Percentiles rank a stretch among this genome's conserved stretches.
These are phyloP conservation scores for Motacilla alba DNA, from an alignment of 2,113 vertebrate species.

Conservation along the genomic window DNA sequence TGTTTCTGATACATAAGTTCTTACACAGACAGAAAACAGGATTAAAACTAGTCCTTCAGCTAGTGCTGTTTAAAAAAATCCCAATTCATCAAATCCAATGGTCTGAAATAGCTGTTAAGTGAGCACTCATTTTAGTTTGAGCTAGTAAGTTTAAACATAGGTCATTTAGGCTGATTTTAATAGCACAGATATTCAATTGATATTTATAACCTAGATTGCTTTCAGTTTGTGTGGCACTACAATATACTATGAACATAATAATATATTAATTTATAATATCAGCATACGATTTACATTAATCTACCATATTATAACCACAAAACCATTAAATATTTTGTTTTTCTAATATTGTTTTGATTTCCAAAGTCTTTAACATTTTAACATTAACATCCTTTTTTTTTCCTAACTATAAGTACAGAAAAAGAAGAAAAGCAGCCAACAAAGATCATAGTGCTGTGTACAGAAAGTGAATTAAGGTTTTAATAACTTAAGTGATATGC, in stretches of 20 bases:
- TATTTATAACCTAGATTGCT: conserved; percentile 22
- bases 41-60: neutral
- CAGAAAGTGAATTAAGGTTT: neutral
- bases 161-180: neutral
- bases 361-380: neutral
- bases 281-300: neutral
- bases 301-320: neutral
- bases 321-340: neutral
- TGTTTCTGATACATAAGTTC: neutral
- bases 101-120: neutral
- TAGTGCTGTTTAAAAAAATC: neutral
- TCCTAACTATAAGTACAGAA: neutral
- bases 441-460: neutral
- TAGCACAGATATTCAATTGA: neutral
- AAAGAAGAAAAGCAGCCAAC: neutral
- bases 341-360: neutral
- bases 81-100: neutral
- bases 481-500: neutral
- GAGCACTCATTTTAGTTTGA: neutral
- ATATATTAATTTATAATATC: neutral
- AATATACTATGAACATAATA: neutral
- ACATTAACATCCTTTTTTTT: neutral
- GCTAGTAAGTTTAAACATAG: neutral
- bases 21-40: neutral
- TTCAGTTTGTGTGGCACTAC: neutral